These are phyloP conservation scores for Malurus cyaneus DNA, from an alignment of 2,113 vertebrate genomes.

Conservation along the genomic window DNA sequence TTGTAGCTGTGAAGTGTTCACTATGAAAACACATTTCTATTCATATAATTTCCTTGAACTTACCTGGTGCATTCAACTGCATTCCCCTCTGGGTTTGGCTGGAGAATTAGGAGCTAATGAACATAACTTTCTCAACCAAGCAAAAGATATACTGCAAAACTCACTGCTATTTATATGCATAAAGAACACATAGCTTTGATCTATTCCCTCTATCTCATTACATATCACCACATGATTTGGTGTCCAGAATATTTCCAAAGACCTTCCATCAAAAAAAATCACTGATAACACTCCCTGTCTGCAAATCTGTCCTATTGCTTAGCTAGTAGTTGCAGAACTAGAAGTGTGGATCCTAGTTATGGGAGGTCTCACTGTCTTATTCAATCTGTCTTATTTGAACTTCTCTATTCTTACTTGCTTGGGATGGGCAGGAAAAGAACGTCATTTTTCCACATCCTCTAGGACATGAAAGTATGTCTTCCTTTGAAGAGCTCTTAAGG, in stretches of 20 bases:
- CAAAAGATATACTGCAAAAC: neutral
- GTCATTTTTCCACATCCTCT: neutral
- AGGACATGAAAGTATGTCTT: neutral
- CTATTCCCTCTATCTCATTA: neutral
- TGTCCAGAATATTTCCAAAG: neutral
- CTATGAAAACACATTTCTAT: neutral
- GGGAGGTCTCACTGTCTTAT: neutral
- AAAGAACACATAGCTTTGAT: neutral
- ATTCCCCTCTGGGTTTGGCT: neutral
- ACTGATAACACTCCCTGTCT: neutral
- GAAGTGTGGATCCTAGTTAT: neutral
- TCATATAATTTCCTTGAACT: neutral
- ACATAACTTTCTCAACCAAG: neutral
- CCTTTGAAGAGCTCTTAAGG: neutral
- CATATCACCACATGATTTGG: neutral
- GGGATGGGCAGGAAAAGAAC: neutral
- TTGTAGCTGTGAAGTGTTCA: neutral
- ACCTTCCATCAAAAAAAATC: neutral
- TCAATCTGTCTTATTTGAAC: rapidly evolving
- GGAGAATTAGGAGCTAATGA: neutral
- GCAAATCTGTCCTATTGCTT: neutral
- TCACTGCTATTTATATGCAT: neutral
- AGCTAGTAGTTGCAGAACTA: neutral
- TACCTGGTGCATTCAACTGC: neutral
- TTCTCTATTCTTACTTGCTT: neutral